phyloP scores from a whole-genome alignment of 2,113 vertebrate species.

The Dolichallabes microphthalmus region DNA sequence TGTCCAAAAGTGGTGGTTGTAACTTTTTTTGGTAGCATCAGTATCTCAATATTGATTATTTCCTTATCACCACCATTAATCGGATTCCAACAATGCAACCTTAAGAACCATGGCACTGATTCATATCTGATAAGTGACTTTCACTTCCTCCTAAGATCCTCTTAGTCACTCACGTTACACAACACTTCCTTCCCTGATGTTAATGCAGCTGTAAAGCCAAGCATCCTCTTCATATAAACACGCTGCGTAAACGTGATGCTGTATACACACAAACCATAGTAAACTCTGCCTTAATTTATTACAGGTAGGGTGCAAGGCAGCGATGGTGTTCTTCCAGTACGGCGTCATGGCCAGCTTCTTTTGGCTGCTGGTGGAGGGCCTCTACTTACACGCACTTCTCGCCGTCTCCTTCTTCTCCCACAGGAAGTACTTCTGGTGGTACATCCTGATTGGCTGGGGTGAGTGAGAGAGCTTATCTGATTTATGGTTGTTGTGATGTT shows the following conservation, averaged over 20 bases:
- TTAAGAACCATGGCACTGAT: neutral
- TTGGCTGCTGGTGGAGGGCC: constrained; percentile 94
- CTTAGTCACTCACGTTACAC: constrained; percentile 3
- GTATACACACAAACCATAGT: constrained; percentile 25
- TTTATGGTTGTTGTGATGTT: constrained; percentile 21
- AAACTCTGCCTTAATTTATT: constrained; percentile 39
- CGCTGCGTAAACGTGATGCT: constrained; percentile 1
- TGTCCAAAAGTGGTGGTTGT: neutral
- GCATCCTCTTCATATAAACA: constrained; percentile 26
- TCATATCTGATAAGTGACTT: neutral
- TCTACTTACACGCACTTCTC: constrained; percentile 90
- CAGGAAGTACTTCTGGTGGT: constrained; percentile 89
- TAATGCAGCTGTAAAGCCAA: neutral
- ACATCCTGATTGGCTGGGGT: constrained; percentile 93
- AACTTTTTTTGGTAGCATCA: neutral
- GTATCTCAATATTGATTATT: neutral
- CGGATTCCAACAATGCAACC: neutral
- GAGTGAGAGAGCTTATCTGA: constrained; percentile 53
- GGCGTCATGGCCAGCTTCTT: constrained; percentile 92
- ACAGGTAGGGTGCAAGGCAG: constrained; percentile 85
- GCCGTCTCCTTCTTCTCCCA: constrained; percentile 92
- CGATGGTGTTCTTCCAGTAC: constrained; percentile 93
- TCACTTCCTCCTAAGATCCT: constrained; percentile 6
- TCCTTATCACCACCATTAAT: neutral
- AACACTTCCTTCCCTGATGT: constrained; percentile 9